Conservation (phyloP, 2,113 vertebrate species). For the Rhodinocichla rosea region DNA sequence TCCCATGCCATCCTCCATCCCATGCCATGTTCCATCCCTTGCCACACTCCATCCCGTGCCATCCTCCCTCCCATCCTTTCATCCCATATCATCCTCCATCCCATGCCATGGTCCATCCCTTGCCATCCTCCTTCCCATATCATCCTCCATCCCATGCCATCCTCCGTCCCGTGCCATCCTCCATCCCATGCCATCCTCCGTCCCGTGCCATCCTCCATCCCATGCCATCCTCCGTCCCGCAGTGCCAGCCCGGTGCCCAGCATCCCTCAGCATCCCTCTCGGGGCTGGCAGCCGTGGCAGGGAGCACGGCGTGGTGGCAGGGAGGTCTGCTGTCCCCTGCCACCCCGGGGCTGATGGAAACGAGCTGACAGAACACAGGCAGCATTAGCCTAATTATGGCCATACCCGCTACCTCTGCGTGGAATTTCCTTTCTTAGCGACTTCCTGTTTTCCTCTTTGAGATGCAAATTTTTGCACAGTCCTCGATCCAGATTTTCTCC, state of each 20-base stretch:
- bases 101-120: rapidly evolving
- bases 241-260: background rate
- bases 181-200: rapidly evolving
- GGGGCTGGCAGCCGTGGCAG: background rate
- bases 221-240: rapidly evolving
- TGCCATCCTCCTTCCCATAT: rapidly evolving
- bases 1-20: background rate
- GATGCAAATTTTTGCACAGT: conserved; percentile 69
- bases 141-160: rapidly evolving
- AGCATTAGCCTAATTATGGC: conserved; percentile 59
- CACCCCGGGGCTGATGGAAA: conserved; percentile 24
- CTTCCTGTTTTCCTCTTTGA: conserved; percentile 68
- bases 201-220: background rate
- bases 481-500: conserved; percentile 54
- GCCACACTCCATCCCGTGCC: rapidly evolving
- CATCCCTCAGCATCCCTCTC: background rate
- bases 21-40: rapidly evolving
- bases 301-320: background rate
- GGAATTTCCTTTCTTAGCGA: conserved; percentile 47
- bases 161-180: rapidly evolving
- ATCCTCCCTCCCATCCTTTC: rapidly evolving
- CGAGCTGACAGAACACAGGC: conserved; percentile 41
- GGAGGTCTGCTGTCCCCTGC: background rate
- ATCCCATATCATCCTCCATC: rapidly evolving
- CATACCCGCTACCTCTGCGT: background rate